Percentiles rank a stretch among this genome's conserved stretches.
These are phyloP conservation scores for Sycophaga agraensis DNA, from an alignment of 1,140 invertebrate species.

Conservation along the genomic window DNA sequence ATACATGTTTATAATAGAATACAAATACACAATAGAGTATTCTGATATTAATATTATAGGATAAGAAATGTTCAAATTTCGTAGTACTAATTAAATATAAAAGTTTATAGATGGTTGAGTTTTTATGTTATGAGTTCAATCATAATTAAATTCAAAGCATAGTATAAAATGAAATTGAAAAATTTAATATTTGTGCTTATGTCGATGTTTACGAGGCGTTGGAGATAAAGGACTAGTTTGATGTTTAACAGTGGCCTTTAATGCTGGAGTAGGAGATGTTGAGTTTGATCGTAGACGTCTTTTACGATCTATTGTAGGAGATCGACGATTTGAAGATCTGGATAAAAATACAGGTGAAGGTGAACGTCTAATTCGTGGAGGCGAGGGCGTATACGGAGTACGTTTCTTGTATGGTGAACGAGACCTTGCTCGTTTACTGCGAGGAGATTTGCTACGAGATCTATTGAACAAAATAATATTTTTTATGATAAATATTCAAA, in stretches of 20 bases:
- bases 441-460: slow-evolving; percentile 55
- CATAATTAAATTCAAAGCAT: no score
- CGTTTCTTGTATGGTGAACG: slow-evolving; percentile 54
- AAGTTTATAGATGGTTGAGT: no score
- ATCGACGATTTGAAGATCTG: slow-evolving; percentile 46
- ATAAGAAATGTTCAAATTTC: no score
- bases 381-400: slow-evolving; percentile 51
- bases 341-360: slow-evolving; percentile 51
- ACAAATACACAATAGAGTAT: no score
- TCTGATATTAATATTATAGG: no score
- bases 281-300: slow-evolving; percentile 48
- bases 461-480: slow-evolving; percentile 29
- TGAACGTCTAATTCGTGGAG: slow-evolving; percentile 52
- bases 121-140: no score
- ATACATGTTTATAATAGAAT: no score
- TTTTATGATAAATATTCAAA: background rate
- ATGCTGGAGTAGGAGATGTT: slow-evolving; percentile 50
- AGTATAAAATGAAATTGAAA: background rate
- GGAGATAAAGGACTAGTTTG: slow-evolving; percentile 51
- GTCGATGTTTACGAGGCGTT: slow-evolving; percentile 56
- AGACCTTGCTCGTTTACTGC: slow-evolving; percentile 51
- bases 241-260: slow-evolving; percentile 44
- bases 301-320: slow-evolving; percentile 48
- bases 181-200: slow-evolving; percentile 62
- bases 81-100: no score